Evolutionary conservation across 2,113 vertebrate species (phyloP), one percentile per base, ranked within the genome.

Genomic region (Piaya cayana): DNA sequence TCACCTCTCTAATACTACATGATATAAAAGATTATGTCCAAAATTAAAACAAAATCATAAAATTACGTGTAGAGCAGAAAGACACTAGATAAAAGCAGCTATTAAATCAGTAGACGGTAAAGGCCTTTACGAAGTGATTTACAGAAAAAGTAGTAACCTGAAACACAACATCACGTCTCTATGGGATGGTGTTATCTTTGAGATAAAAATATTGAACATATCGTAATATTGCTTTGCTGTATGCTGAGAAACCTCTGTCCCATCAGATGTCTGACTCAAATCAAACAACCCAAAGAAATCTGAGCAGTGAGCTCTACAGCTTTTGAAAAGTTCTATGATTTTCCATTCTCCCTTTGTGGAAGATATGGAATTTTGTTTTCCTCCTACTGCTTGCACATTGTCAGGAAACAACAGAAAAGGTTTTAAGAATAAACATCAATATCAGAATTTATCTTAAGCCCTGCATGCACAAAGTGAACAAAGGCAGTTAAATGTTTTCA

Each of bases 381-480:
- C 52, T 80, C 75, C 64, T 64, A 65, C 60, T 83, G 53, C 27
- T 94, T 86, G 82, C 6, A 14, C 22, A 64, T 30, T 67, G 75
- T 83, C 65, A 80, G 80, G 53, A 94, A 50, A 95, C 1, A 59
- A 34, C 2, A 90, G 21, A 88, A 77, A 81, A 96, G 89, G 68
- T 26, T 87, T 94, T 60, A 86, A 85, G 95, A 91, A 84, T 74
- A 56, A 82, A 39, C 34, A 82, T 3, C 82, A 8, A 23, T 68
- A 91, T 76, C 82, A 53, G 86, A 67, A 75, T 87, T 95, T 94
- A 96, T 64, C 95, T 25, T 67, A 67, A 95, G 49, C 62, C 84
- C 86, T 67, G 22, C 69, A 91, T 34, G 93, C 83, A 90, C 9
- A 21, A 93, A 97, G 77, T 27, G 30, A 96, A 95, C 84, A 96